These are phyloP conservation scores for Natrix natrix DNA, from an alignment of 2,797 vertebrate species.

Conservation along the genomic window DNA sequence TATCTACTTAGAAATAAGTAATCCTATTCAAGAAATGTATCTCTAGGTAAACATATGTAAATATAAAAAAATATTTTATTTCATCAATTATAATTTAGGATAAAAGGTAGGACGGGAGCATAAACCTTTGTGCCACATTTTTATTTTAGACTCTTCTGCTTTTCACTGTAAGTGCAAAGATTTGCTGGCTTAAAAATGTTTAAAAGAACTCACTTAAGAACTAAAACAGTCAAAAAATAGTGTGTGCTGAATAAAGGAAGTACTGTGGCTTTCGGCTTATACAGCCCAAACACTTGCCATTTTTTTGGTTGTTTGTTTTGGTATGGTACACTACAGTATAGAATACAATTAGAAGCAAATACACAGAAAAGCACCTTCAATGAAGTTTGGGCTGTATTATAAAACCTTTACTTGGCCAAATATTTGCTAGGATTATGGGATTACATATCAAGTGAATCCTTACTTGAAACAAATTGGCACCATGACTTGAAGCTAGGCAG, in stretches of 20 bases:
- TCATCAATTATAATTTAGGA: background rate
- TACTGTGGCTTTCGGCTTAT: background rate
- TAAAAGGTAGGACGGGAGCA: background rate
- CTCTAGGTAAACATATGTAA: background rate
- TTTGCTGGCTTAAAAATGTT: background rate
- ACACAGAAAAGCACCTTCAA: background rate
- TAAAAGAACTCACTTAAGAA: conserved; percentile 7
- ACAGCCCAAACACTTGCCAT: background rate
- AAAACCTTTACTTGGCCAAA: background rate
- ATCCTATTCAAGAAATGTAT: background rate
- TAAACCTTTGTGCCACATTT: background rate
- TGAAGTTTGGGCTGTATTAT: background rate
- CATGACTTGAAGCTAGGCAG: background rate
- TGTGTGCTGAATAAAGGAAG: background rate
- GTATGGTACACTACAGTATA: background rate
- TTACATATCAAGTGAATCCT: background rate
- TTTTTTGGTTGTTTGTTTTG: background rate
- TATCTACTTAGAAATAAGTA: background rate
- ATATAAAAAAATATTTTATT: background rate
- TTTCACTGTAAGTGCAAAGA: background rate
- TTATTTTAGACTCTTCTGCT: conserved; percentile 11
- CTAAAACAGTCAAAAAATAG: background rate
- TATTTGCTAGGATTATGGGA: background rate
- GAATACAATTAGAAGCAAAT: background rate
- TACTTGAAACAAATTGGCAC: background rate